Evolutionary conservation across 2,797 vertebrate species (phyloP).

Genomic region (Yasuhikotakia modesta): DNA sequence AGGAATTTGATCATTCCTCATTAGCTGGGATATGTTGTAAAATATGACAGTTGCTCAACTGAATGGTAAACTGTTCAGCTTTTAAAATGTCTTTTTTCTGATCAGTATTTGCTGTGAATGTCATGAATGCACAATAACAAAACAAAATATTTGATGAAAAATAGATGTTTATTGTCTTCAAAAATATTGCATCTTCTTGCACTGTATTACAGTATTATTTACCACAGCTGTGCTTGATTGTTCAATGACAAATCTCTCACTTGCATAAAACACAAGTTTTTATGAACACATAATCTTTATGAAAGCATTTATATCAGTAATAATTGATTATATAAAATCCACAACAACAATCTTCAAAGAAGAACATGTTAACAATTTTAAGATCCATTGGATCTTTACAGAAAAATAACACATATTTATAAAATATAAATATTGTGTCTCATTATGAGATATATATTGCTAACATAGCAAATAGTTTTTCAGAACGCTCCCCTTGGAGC

Average conservation of each 20-base stretch:
- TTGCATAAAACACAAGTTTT: conserved; percentile 13
- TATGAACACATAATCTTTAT: conserved; percentile 11
- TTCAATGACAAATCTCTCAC: background rate
- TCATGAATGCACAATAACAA: background rate
- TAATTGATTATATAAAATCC: conserved; percentile 27
- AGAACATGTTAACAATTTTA: conserved; percentile 63
- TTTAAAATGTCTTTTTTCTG: too few species aligned
- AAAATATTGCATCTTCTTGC: conserved; percentile 6
- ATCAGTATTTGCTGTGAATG: background rate
- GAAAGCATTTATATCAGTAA: conserved; percentile 22
- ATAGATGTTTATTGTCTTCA: conserved; percentile 18
- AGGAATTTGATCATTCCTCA: background rate
- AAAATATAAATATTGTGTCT: conserved; percentile 57
- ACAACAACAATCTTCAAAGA: conserved; percentile 39
- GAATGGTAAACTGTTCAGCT: too few species aligned
- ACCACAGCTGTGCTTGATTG: background rate
- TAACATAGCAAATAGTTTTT: conserved; percentile 14
- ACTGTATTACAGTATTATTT: background rate
- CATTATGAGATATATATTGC: conserved; percentile 37
- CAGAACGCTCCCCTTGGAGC: conserved; percentile 2
- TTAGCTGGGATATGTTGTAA: background rate
- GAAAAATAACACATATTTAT: conserved; percentile 54
- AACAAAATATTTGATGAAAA: background rate
- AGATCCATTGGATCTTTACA: conserved; percentile 70
- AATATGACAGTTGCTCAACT: background rate